These are phyloP conservation scores for Drosophila neotestacea DNA, from an alignment of 2,888 invertebrate species.

Conservation along the genomic window DNA sequence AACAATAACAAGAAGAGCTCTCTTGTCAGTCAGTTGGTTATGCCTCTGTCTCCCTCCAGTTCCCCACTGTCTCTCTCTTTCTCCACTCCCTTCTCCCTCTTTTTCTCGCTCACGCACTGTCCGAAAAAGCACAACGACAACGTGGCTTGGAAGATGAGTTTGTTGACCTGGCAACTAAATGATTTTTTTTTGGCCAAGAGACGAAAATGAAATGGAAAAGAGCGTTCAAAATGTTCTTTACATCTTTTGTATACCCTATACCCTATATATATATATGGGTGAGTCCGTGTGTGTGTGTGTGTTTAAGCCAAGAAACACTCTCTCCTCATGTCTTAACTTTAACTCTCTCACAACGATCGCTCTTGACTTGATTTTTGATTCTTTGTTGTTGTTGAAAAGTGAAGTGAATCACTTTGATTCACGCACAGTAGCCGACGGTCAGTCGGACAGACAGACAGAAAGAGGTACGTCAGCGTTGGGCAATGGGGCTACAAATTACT, in stretches of 20 bases:
- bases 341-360: slow-evolving; percentile 46
- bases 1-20: neutral
- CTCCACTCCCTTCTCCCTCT: neutral
- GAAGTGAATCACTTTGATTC: slow-evolving; percentile 75
- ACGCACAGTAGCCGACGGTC: slow-evolving; percentile 57
- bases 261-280: neutral
- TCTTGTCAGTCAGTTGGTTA: slow-evolving; percentile 59
- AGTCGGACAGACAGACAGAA: slow-evolving; percentile 40
- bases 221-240: slow-evolving; percentile 57
- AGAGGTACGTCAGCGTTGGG: slow-evolving; percentile 30
- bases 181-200: slow-evolving; percentile 60
- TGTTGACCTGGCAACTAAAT: slow-evolving; percentile 68
- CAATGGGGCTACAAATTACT: slow-evolving; percentile 71
- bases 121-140: slow-evolving; percentile 62
- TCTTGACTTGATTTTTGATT: slow-evolving; percentile 60
- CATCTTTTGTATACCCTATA: slow-evolving; percentile 14
- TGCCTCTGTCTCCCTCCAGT: slow-evolving; percentile 14
- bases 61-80: slow-evolving; percentile 30
- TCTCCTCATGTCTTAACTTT: slow-evolving; percentile 39
- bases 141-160: slow-evolving; percentile 71
- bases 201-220: slow-evolving; percentile 80
- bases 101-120: slow-evolving; percentile 47
- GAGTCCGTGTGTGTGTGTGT: slow-evolving; percentile 5
- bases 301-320: slow-evolving; percentile 46
- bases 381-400: slow-evolving; percentile 59